Base-by-base conservation (phyloP, 1,140 invertebrate species). In the Heliconius hewitsoni region DNA sequence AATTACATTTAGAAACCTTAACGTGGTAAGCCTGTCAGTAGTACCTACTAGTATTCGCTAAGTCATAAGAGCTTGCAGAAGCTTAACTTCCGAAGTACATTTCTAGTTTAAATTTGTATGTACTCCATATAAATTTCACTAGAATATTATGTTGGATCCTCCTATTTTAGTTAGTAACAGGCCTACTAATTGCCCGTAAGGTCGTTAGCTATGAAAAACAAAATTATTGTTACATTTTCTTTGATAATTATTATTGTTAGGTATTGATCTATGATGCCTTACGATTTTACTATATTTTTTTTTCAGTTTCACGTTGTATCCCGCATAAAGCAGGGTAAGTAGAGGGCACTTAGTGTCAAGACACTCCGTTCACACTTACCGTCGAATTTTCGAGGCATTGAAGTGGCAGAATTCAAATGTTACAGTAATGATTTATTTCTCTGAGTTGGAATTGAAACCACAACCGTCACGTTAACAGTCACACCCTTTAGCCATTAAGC, bases 31-130 rank as follows among this genome's bases (percentile, higher is more conserved):
- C 27, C 37, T 70, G 30, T 13, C 37, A 76, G 74, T 76, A 37
- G 16, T 50, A 39, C 34, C 34, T 34, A 34, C 8, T 39, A 39
- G 37, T 39, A 39, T 70, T 30, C 46, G 66, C 52, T 27, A 77
- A 72, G 70, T 77, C 27, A 73, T 55, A 77, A 77, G 71, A 77
- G 71, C 76, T 76, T 76, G 74, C 39, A 46, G 66, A 71, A 30
- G 57, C 74, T 70, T 76, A 76, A 70, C 60, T 76, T 27, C 11
- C 57, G 27, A 57, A 76, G 34, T 42, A 70, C 27, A 76, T 76
- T 76, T 76, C 37, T 23, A 76, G 60, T 70, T 76, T 76, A 39
- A 76, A 42, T 76, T 46, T 71, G 52, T 37, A 18, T 66, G 74
- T 50, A 23, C 39, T 46, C 27, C 70, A 50, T 16, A 46, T 70